Evolutionary conservation across 2,888 invertebrate genomes (phyloP).

Genomic region (Caradrina kadenii): DNA sequence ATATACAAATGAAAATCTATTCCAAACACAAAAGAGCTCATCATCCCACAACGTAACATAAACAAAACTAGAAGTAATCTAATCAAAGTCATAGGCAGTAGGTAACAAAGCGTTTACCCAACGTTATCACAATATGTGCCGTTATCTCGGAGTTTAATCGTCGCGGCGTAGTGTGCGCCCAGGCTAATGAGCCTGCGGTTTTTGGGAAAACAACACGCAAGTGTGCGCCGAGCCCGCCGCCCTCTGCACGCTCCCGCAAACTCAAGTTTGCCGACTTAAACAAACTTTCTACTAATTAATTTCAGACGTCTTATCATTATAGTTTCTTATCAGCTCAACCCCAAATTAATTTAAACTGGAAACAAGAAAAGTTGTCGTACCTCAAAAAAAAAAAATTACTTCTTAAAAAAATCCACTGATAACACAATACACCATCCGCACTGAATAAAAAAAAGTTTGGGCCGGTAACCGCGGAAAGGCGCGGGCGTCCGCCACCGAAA

Average conservation of each 20-base stretch:
- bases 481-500: constrained; percentile 90
- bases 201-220: constrained; percentile 84
- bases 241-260: constrained; percentile 67
- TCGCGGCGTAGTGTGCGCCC: constrained; percentile 84
- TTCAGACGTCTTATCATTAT: constrained; percentile 62
- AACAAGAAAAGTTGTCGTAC: constrained; percentile 53
- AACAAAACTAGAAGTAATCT: constrained; percentile 79
- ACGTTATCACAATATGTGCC: constrained; percentile 81
- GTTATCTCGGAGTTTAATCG: constrained; percentile 86
- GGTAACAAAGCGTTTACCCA: constrained; percentile 72
- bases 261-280: constrained; percentile 79
- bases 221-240: constrained; percentile 70
- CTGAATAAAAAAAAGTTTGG: constrained; percentile 79
- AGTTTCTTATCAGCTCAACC: constrained; percentile 42
- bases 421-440: constrained; percentile 77
- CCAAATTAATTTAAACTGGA: constrained; percentile 20
- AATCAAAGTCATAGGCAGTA: constrained; percentile 72
- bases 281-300: constrained; percentile 85
- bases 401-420: constrained; percentile 65
- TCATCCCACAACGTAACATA: constrained; percentile 58
- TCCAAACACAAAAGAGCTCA: constrained; percentile 46
- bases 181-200: constrained; percentile 89
- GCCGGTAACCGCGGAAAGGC: constrained; percentile 85
- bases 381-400: constrained; percentile 56
- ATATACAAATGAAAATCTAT: constrained; percentile 22